phyloP scores from a whole-genome alignment of 2,113 vertebrate genomes.

The Psilopsiagon aymara region DNA sequence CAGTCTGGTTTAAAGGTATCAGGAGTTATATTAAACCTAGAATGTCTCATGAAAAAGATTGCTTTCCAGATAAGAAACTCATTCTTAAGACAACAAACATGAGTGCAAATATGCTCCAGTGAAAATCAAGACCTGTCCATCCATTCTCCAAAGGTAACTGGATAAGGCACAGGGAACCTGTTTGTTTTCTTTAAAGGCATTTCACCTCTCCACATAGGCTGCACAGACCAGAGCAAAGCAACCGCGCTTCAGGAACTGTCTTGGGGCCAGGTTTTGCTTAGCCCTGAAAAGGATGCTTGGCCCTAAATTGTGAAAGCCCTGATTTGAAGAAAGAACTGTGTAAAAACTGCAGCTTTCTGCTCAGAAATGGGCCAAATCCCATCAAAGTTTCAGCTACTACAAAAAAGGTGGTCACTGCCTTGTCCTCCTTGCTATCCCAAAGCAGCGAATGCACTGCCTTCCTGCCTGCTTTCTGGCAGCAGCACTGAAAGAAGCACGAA shows the following conservation, averaged over 20 bases:
- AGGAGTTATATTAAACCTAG: background rate
- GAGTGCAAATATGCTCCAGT: conserved; percentile 61
- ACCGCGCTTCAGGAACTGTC: background rate
- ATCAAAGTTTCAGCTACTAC: background rate
- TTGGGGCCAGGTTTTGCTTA: background rate
- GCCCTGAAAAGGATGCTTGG: background rate
- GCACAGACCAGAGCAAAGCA: background rate
- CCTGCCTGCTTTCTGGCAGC: background rate
- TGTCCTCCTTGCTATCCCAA: background rate
- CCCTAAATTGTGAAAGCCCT: background rate
- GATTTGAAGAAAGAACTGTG: background rate
- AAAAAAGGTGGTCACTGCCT: background rate
- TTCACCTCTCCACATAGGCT: background rate
- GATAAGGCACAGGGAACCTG: background rate
- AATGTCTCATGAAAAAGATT: conserved; percentile 20
- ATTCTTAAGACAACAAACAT: conserved; percentile 79
- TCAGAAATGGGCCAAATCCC: background rate
- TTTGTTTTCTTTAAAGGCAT: background rate
- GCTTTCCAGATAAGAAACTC: conserved; percentile 38
- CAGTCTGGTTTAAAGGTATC: background rate
- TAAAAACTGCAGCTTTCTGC: background rate
- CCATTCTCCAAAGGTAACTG: background rate
- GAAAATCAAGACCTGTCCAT: background rate
- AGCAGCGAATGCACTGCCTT: background rate
- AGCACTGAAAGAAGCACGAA: background rate